These are phyloP conservation scores for Malurus leucopterus DNA, from an alignment of 2,797 vertebrate genomes.

Conservation along the genomic window DNA sequence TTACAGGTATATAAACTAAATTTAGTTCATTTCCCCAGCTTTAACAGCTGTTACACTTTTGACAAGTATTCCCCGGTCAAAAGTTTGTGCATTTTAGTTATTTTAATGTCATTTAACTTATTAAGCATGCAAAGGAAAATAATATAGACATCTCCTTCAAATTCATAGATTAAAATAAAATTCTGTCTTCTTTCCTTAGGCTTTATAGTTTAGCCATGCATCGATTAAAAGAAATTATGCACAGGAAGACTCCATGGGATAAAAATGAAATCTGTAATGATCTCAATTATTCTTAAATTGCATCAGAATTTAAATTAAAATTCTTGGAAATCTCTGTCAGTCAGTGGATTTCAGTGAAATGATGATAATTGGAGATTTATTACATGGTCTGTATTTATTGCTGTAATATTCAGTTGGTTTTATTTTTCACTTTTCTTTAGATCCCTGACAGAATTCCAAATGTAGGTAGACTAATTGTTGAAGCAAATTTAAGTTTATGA, in stretches of 20 bases:
- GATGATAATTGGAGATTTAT: background rate
- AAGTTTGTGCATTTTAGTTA: background rate
- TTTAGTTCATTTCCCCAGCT: background rate
- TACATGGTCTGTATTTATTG: background rate
- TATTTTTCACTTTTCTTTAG: background rate
- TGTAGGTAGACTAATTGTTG: background rate
- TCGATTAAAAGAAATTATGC: background rate
- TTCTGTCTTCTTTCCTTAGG: background rate
- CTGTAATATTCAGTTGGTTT: background rate
- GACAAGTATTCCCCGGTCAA: background rate
- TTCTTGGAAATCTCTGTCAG: background rate
- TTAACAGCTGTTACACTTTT: background rate
- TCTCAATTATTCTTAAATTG: background rate
- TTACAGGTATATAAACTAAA: background rate
- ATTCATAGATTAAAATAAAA: background rate
- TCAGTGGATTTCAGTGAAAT: background rate
- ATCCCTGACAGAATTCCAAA: background rate
- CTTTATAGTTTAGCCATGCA: background rate
- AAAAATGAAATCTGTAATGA: background rate
- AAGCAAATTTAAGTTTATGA: background rate
- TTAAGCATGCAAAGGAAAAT: background rate
- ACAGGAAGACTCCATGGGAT: background rate
- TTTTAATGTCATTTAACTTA: background rate
- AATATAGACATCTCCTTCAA: background rate
- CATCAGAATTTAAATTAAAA: background rate